Evolutionary conservation across 1,140 invertebrate genomes (phyloP), one percentile per base, ranked within the genome.

Genomic region (Bilobella aurantiaca): DNA sequence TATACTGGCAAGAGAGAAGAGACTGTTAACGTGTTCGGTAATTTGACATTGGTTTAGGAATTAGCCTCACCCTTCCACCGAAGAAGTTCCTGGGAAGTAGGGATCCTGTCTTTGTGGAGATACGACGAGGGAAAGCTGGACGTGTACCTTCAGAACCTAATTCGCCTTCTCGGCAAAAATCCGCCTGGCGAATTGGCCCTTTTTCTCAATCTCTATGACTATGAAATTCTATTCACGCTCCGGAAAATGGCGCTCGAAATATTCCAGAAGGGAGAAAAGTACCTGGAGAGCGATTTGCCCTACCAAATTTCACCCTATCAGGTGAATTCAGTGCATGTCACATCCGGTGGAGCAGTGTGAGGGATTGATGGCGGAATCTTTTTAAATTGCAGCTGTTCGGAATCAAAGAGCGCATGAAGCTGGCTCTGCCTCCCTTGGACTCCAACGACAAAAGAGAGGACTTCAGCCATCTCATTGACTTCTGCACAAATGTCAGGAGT

Each of bases 401-500:
- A 25, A 87, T 96, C 57, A 91, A 87, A 74, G 86, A 93, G 77
- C 81, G 92, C 71, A 81, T 94, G 12, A 90, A 90, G 76, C 83
- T 91, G 69, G 88, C 91, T 0, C 90, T 91, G 76, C 88, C 91
- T 23, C 80, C 84, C 1, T 79, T 84, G 58, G 83, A 88, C 79
- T 84, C 85, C 56, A 77, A 82, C 63, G 82, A 84, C 71, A 83
- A 82, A 76, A 80, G 81, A 73, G 86, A 85, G 74, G 90, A 96
- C 77, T 88, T 96, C 67, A 91, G 89, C 71, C 90, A 95, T 75
- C 85, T 96, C 3, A 75, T 96, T 62, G 93, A 96, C 75, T 90
- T 92, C 74, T 89, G 89, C 75, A 87, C 87, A 1, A 85, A 88
- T 72, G 74, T 93, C 8, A 81, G 80, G 23, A 79, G 77, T 16